A percentile compares a stretch with the other conserved stretches of the same genome.
phyloP scores from a whole-genome alignment of 2,888 invertebrate species.

The Andrena haemorrhoa region DNA sequence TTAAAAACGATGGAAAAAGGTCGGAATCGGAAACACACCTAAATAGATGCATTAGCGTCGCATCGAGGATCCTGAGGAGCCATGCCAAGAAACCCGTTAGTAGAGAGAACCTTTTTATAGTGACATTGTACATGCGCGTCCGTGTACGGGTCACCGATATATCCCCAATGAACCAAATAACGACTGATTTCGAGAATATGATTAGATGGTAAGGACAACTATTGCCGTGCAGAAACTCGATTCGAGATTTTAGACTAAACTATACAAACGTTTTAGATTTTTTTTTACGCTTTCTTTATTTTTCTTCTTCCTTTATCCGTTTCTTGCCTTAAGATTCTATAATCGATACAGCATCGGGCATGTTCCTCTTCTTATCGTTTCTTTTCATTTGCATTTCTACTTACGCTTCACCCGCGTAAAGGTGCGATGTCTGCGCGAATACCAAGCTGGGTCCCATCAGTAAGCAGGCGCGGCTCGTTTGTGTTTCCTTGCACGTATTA shows the following conservation, averaged over 20 bases:
- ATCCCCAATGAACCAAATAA: constrained; percentile 77
- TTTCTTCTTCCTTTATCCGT: not conserved
- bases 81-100: not conserved
- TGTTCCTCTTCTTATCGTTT: constrained; percentile 15
- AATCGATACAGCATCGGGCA: constrained; percentile 1
- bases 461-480: not conserved
- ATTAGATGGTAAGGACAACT: constrained; percentile 51
- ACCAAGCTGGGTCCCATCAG: not conserved
- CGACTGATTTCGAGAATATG: constrained; percentile 76
- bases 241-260: constrained; percentile 9
- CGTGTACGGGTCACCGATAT: constrained; percentile 40
- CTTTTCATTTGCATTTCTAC: not conserved
- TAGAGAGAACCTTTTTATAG: constrained; percentile 32
- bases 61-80: not conserved
- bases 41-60: not conserved
- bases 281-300: not conserved
- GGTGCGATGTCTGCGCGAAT: not conserved
- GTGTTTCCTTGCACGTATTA: constrained; percentile 1
- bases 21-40: not conserved
- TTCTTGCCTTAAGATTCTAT: not conserved
- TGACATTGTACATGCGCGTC: constrained; percentile 38
- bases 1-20: not conserved
- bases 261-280: constrained; percentile 23
- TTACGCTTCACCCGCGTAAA: not conserved
- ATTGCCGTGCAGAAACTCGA: not conserved